Evolutionary conservation across 2,113 vertebrate species (phyloP).

Genomic region (Origma solitaria): DNA sequence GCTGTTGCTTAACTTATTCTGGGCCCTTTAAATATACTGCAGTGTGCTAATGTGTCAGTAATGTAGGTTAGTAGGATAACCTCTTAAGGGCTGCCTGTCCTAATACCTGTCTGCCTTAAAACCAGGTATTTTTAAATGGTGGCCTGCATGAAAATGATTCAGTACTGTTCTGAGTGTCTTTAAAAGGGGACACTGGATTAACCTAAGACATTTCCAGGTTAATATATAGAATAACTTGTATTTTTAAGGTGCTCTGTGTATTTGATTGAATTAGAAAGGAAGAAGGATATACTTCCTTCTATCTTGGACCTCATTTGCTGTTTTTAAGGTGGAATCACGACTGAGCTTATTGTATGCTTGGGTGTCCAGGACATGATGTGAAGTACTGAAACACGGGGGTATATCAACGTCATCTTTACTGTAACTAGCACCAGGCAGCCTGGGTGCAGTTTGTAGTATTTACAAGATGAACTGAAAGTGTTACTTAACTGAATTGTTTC

Average conservation of each 20-base stretch:
- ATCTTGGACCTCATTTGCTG: background rate
- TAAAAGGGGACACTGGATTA: background rate
- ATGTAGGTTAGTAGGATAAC: constrained; percentile 55
- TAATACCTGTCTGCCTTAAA: background rate
- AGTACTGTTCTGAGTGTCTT: background rate
- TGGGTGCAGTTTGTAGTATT: background rate
- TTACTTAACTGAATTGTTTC: background rate
- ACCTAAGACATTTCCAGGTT: background rate
- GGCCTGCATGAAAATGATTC: background rate
- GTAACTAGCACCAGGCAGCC: background rate
- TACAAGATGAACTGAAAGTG: background rate
- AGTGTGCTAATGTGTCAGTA: background rate
- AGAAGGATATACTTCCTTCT: background rate
- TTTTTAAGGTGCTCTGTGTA: background rate
- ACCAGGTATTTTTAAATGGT: background rate
- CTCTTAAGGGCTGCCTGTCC: background rate
- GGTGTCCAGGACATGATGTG: background rate
- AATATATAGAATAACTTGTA: fast-evolving
- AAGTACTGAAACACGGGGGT: fast-evolving
- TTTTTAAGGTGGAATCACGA: background rate
- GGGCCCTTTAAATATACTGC: background rate
- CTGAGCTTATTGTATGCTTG: background rate
- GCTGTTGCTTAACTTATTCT: background rate
- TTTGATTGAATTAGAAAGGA: background rate
- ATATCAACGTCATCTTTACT: fast-evolving